A percentile compares a stretch with the other conserved stretches of the same genome.
Evolutionary conservation across 2,888 invertebrate species (phyloP).

Genomic region (Beris morrisii): DNA sequence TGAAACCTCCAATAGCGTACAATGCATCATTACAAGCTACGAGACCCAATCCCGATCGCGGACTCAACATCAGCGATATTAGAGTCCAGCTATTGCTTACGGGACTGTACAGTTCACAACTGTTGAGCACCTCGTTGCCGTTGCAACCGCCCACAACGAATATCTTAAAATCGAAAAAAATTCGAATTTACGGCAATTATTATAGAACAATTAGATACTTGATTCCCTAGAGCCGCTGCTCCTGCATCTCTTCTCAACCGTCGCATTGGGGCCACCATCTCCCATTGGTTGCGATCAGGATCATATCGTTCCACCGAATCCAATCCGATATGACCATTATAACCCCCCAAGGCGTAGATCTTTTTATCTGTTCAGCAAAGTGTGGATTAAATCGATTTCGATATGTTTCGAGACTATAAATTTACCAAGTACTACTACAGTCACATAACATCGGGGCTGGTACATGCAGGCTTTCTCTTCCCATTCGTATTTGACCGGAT

Average conservation of each 20-base stretch:
- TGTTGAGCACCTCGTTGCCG: slow-evolving; percentile 73
- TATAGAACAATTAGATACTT: slow-evolving; percentile 53
- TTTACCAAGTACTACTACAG: slow-evolving; percentile 68
- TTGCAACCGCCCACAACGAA: slow-evolving; percentile 82
- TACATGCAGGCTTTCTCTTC: slow-evolving; percentile 78
- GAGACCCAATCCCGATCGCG: slow-evolving; percentile 76
- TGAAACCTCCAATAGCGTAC: slow-evolving; percentile 81
- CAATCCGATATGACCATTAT: slow-evolving; percentile 76
- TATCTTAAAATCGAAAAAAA: slow-evolving; percentile 55
- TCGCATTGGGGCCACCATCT: slow-evolving; percentile 73
- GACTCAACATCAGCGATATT: slow-evolving; percentile 69
- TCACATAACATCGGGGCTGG: slow-evolving; percentile 77
- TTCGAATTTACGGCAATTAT: neutral
- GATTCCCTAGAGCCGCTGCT: slow-evolving; percentile 68
- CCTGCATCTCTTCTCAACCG: slow-evolving; percentile 77
- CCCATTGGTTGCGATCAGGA: slow-evolving; percentile 76
- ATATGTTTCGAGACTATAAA: neutral
- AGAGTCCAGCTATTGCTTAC: slow-evolving; percentile 71
- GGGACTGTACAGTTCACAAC: slow-evolving; percentile 75
- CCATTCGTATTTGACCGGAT: slow-evolving; percentile 77
- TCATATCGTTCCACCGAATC: slow-evolving; percentile 78
- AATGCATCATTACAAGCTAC: slow-evolving; percentile 67
- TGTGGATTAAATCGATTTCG: neutral
- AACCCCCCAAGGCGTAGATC: slow-evolving; percentile 83
- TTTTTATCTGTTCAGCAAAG: slow-evolving; percentile 59